Percentiles rank a stretch among this genome's conserved stretches.
These are phyloP conservation scores for Bos indicus DNA, from an alignment of 2,113 vertebrate genomes.

Conservation along the genomic window DNA sequence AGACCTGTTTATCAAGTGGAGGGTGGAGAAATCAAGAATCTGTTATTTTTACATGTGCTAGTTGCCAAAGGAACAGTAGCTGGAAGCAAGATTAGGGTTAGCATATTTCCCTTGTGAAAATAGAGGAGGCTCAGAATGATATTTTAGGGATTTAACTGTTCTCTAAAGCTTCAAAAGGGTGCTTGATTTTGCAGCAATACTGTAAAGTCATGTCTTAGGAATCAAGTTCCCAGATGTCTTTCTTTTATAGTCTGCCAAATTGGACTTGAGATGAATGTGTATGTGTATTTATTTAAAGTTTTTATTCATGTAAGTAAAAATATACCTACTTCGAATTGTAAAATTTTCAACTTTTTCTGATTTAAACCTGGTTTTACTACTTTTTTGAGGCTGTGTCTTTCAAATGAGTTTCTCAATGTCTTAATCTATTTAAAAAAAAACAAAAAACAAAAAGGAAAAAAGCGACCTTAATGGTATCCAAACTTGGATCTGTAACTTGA, in stretches of 20 bases:
- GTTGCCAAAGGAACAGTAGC: conserved; percentile 46
- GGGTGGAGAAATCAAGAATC: not conserved
- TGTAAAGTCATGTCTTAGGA: conserved; percentile 48
- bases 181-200: conserved; percentile 40
- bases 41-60: not conserved
- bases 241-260: not conserved
- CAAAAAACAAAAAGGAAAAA: not conserved
- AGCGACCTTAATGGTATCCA: conserved; percentile 10
- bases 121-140: conserved; percentile 45
- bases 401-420: not conserved
- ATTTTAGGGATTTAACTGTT: conserved; percentile 58
- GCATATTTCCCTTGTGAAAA: conserved; percentile 48
- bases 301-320: not conserved
- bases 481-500: conserved; percentile 54
- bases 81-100: conserved; percentile 59
- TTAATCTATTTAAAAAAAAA: not conserved
- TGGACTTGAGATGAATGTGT: not conserved
- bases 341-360: not conserved
- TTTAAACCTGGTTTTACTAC: not conserved
- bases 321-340: not conserved
- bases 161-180: conserved; percentile 61
- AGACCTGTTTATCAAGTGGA: not conserved
- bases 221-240: conserved; percentile 48
- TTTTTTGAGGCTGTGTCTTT: not conserved
- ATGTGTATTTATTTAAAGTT: not conserved